Base-by-base conservation (phyloP, 2,113 vertebrate genomes). In the Pseudopipra pipra region DNA sequence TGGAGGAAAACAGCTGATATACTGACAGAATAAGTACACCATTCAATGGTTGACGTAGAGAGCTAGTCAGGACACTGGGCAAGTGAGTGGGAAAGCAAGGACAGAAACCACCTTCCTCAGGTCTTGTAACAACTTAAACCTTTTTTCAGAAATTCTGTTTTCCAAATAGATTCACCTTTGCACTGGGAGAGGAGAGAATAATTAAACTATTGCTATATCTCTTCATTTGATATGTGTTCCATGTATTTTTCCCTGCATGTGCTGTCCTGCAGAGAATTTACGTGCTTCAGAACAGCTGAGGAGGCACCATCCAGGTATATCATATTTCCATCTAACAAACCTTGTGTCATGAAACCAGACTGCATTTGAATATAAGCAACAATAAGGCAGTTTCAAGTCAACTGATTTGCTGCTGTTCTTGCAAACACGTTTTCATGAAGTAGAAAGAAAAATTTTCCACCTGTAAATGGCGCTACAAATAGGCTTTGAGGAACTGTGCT, bases 151-250 rank as follows among this genome's bases (percentile, higher is more conserved):
- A 61, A 12, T 30, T 39, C 41, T 54, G 6, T 44, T 77, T 35
- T 41, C 20, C 22, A 70, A 47, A 62, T 2, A 71, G 46, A 44
- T 75, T 81, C 59, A 78, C 27, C 7, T 18, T 70, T 79, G 28
- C 18, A 14, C 6, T 46, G 21, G 18, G 13, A 84, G n/a, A 87
- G 8, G 13, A 43, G 9, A 30, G 37, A 87, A 73, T 46, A 72
- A 71, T 63, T 39, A 63, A 77, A 58, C 9, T 73, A 20, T 6
- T 56, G 35, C 18, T 86, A 2, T 16, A 37, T 41, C 33, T 27
- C 7, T 39, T 81, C 3, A 3, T 46, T 62, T 4, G 4, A 24
- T 73, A 61, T 0, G 1, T 11, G 17, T 67, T 47, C 25, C 27
- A 86, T 2, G 0, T 49, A 44, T 70, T 79, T 83, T 88, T 41